phyloP scores from a whole-genome alignment of 2,113 vertebrate genomes.

The rabbit (Oryctolagus cuniculus) region mOryCun1.1 NC_091435.1:81577001-81577500 shows the following conservation, averaged over 20 bases:
- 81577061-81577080: neutral
- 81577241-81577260: conserved; percentile 25
- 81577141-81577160: conserved; percentile 43
- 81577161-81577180: conserved; percentile 2
- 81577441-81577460: neutral
- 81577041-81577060: neutral
- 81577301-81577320: conserved; percentile 31
- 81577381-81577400: too few species aligned
- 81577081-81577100: neutral
- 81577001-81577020: neutral
- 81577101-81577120: neutral
- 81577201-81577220: neutral
- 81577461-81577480: neutral
- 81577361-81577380: conserved; percentile 37
- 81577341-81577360: neutral
- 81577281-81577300: neutral
- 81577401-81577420: too few species aligned
- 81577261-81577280: neutral
- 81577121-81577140: conserved; percentile 20
- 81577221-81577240: neutral
- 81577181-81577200: conserved; percentile 46
- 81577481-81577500: conserved; percentile 2
- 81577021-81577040: conserved; percentile 27
- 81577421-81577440: too few species aligned
- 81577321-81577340: neutral